phyloP scores from a whole-genome alignment of 1,140 invertebrate species.

The Drosophila lini region DNA sequence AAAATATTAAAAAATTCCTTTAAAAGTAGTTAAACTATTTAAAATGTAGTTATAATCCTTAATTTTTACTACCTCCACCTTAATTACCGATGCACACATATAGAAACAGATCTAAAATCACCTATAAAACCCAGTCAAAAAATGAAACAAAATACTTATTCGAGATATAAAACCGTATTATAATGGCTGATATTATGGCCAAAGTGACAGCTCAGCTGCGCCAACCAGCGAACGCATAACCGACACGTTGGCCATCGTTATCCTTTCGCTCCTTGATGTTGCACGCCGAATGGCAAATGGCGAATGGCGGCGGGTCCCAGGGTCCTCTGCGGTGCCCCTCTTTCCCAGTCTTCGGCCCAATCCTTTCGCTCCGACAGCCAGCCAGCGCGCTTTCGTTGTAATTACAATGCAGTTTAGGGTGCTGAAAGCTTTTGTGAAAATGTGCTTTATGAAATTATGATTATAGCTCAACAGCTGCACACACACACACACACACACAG shows the following conservation, averaged over 20 bases:
- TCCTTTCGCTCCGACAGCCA: neutral
- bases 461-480: conserved; percentile 81
- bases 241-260: conserved; percentile 73
- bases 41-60: neutral
- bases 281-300: conserved; percentile 46
- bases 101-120: neutral
- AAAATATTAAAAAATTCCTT: too few species aligned
- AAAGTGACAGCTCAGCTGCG: conserved; percentile 23
- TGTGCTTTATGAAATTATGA: conserved; percentile 83
- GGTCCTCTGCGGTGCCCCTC: conserved; percentile 24
- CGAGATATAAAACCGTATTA: conserved; percentile 4
- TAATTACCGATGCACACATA: neutral
- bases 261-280: conserved; percentile 75
- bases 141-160: neutral
- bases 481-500: conserved; percentile 21
- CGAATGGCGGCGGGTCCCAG: conserved; percentile 50
- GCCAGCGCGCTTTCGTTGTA: conserved; percentile 59
- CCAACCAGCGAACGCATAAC: conserved; percentile 52
- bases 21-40: neutral
- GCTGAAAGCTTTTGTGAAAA: conserved; percentile 83
- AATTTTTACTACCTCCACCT: too few species aligned
- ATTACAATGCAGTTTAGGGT: conserved; percentile 83
- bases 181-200: conserved; percentile 5
- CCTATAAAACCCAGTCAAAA: neutral
- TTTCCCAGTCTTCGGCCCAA: neutral